Conservation (phyloP, 2,797 vertebrate genomes). For the Ispidina lecontei region DNA sequence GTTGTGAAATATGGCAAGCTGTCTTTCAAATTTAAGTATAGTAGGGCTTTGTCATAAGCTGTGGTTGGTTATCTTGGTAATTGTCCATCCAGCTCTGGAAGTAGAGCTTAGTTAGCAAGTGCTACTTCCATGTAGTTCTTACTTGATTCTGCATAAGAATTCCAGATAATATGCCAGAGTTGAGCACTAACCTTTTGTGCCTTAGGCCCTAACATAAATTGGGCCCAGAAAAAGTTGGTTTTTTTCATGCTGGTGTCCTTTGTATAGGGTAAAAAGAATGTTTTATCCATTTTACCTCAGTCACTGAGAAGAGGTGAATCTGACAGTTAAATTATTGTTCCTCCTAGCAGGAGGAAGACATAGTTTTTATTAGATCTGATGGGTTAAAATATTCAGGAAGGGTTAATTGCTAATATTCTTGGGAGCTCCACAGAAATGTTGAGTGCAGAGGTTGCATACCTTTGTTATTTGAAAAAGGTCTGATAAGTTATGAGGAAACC, state of each 20-base stretch:
- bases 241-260: background rate
- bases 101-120: background rate
- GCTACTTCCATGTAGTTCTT: background rate
- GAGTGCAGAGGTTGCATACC: slow-evolving; percentile 20
- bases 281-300: background rate
- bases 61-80: background rate
- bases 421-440: background rate
- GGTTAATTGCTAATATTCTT: background rate
- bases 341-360: background rate
- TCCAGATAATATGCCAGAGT: background rate
- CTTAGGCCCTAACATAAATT: background rate
- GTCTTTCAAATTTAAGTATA: background rate
- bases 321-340: background rate
- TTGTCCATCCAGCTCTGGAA: background rate
- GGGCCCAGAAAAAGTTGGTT: background rate
- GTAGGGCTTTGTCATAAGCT: background rate
- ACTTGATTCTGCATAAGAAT: background rate
- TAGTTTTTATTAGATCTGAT: background rate
- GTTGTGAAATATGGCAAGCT: background rate
- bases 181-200: background rate
- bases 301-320: background rate
- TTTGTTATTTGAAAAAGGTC: slow-evolving; percentile 31
- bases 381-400: background rate
- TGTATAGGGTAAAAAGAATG: background rate
- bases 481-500: background rate